A percentile compares a stretch with the other conserved stretches of the same genome.
phyloP scores from a whole-genome alignment of 1,140 invertebrate species.

The Orchestia grillus region DNA sequence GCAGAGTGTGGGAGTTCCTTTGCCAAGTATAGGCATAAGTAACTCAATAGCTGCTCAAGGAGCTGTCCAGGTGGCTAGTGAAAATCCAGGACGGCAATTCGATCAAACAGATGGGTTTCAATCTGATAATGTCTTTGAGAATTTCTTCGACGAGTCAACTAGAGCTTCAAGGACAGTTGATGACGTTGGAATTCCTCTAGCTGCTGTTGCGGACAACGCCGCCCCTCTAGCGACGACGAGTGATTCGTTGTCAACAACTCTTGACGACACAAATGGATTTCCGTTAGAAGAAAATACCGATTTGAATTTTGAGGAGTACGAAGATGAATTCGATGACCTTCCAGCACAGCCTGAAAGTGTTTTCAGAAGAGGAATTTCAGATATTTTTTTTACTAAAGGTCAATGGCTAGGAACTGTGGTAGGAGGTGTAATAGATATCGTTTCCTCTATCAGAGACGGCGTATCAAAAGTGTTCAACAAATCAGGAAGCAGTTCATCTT shows the following conservation, averaged over 20 bases:
- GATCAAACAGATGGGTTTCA: neutral
- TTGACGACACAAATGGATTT: conserved; percentile 18
- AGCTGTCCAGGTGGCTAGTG: conserved; percentile 4
- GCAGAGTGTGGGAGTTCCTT: neutral
- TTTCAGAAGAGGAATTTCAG: conserved; percentile 37
- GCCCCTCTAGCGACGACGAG: neutral
- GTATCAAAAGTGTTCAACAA: conserved; percentile 17
- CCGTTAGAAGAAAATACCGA: conserved; percentile 23
- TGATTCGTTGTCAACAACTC: neutral
- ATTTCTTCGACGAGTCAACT: neutral
- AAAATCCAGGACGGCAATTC: neutral
- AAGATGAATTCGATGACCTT: neutral
- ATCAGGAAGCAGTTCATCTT: neutral
- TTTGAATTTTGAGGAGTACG: conserved; percentile 31
- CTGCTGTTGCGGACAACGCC: neutral
- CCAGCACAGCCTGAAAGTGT: conserved; percentile 28
- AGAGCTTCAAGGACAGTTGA: neutral
- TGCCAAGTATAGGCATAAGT: neutral
- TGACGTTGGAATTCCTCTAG: conserved; percentile 5
- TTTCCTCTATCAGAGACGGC: neutral
- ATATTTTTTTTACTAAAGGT: conserved; percentile 47
- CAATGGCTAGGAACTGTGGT: conserved; percentile 27
- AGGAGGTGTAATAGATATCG: conserved; percentile 25
- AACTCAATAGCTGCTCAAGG: neutral
- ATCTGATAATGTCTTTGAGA: neutral